Conservation (phyloP, 37 sponge, comb jelly and placozoan genomes). For the Spongia lamella region DNA sequence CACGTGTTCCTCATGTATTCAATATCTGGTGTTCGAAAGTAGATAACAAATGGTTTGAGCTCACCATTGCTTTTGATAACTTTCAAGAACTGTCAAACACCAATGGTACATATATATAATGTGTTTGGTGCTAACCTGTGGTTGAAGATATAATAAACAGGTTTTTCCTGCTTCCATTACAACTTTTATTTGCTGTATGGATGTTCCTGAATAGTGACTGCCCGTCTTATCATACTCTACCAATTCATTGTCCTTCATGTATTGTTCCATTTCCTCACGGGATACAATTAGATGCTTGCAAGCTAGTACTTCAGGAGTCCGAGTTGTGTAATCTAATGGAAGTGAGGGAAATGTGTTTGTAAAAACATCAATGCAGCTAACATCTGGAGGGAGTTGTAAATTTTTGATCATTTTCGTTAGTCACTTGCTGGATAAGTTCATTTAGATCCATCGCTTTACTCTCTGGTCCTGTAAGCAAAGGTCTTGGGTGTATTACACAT, state of each 20-base stretch:
- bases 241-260: conserved; percentile 28
- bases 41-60: conserved; percentile 57
- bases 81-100: conserved; percentile 4
- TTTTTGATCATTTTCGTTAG: conserved; percentile 4
- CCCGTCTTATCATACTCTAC: conserved; percentile 27
- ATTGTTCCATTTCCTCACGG: conserved; percentile 31
- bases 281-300: conserved; percentile 16
- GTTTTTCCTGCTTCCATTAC: conserved; percentile 55
- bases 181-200: conserved; percentile 25
- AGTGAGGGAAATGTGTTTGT: too few species aligned
- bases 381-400: conserved; percentile 26
- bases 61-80: conserved; percentile 24
- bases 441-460: conserved; percentile 23
- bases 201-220: conserved; percentile 41
- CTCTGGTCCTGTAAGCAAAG: neutral
- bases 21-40: conserved; percentile 36
- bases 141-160: conserved; percentile 39
- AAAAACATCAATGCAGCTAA: neutral
- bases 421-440: neutral
- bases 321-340: too few species aligned
- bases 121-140: conserved; percentile 32
- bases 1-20: conserved; percentile 49
- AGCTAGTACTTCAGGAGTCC: too few species aligned
- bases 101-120: neutral
- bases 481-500: neutral